These are phyloP conservation scores for Melanaphis sacchari DNA, from an alignment of 1,140 invertebrate genomes.

Conservation along the genomic window DNA sequence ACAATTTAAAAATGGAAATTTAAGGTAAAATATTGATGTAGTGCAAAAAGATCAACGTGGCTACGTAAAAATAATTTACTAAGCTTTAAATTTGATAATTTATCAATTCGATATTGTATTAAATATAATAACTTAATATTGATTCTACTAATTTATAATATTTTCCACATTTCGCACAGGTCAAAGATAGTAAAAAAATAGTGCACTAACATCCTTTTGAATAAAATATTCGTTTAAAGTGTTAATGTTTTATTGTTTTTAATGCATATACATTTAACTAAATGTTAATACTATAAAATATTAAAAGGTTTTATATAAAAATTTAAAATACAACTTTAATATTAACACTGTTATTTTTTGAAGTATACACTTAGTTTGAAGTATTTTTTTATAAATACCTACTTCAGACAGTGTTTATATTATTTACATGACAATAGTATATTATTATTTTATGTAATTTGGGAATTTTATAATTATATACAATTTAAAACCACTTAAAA, in stretches of 20 bases:
- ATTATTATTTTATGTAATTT: neutral
- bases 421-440: neutral
- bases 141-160: neutral
- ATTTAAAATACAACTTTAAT: neutral
- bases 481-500: neutral
- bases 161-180: neutral
- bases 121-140: too few species aligned
- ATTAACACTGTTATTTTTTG: neutral
- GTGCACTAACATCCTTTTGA: neutral
- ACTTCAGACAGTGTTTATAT: neutral
- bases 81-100: too few species aligned
- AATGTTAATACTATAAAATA: neutral
- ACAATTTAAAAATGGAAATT: neutral
- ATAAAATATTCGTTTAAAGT: neutral
- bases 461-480: neutral
- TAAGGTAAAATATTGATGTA: neutral
- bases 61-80: neutral
- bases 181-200: neutral
- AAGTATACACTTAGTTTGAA: neutral
- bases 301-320: too few species aligned
- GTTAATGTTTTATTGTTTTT: neutral
- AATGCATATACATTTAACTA: neutral
- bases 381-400: constrained; percentile 3
- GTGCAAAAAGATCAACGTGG: neutral
- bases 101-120: too few species aligned